Conservation (phyloP, 2,797 vertebrate genomes). For the Oophaga sylvatica region DNA sequence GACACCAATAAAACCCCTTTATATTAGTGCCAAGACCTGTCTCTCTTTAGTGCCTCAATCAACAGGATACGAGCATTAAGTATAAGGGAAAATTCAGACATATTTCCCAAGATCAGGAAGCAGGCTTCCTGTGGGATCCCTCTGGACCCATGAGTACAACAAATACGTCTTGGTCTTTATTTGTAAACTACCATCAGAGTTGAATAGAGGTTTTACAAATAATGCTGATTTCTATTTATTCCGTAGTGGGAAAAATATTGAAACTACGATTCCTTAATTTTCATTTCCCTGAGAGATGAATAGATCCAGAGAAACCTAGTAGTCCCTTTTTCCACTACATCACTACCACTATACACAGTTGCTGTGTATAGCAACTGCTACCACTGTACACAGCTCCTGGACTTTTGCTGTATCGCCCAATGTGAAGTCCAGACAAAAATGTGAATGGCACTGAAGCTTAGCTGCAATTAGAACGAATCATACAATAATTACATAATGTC, state of each 20-base stretch:
- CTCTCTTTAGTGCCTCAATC: neutral
- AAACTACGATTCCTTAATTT: no score
- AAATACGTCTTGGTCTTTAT: neutral
- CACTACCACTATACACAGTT: no score
- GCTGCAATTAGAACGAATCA: neutral
- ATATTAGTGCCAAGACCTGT: conserved; percentile 5
- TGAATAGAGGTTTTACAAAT: neutral
- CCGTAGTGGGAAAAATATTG: neutral
- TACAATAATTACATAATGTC: neutral
- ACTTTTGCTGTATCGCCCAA: neutral
- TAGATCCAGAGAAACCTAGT: no score
- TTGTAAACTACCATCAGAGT: neutral
- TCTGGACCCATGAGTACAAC: neutral
- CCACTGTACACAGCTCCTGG: neutral
- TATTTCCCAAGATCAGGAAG: conserved; percentile 23
- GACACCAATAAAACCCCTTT: neutral
- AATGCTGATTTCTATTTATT: neutral
- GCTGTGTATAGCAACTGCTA: no score
- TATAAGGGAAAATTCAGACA: conserved; percentile 6
- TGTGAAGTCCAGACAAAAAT: no score
- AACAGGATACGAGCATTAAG: conserved; percentile 46
- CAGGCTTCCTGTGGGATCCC: conserved; percentile 27
- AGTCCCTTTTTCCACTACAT: no score
- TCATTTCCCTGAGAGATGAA: no score
- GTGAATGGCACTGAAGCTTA: neutral